Conservation (phyloP, 2,888 invertebrate genomes). For the Pilophorus perplexus region DNA sequence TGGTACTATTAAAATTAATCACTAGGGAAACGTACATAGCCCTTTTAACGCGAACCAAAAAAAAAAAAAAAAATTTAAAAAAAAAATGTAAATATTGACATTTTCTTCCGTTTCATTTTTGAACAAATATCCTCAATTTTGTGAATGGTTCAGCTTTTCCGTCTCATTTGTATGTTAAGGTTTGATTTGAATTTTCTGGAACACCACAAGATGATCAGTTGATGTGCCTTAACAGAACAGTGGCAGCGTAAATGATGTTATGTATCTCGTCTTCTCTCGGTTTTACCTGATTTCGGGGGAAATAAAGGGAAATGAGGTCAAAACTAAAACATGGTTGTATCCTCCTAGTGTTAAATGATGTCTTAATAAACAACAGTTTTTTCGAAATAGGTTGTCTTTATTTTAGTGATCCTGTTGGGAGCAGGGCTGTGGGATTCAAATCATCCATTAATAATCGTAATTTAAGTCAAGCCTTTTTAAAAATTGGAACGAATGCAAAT, state of each 20-base stretch:
- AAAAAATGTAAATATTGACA: no score
- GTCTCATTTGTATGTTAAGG: neutral
- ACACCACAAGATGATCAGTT: constrained; percentile 37
- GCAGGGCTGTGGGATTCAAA: no score
- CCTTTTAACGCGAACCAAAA: neutral
- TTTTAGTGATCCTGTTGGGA: no score
- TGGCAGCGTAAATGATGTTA: constrained; percentile 17
- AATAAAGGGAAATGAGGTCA: neutral
- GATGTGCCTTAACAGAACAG: constrained; percentile 29
- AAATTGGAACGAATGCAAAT: no score
- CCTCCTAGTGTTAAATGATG: constrained; percentile 28
- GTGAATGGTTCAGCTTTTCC: no score
- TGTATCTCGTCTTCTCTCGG: neutral
- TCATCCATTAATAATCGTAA: no score
- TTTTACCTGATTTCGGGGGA: neutral
- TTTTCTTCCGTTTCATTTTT: neutral
- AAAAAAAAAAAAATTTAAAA: neutral
- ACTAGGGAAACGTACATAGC: no score
- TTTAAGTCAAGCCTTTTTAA: no score
- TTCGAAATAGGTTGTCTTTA: neutral
- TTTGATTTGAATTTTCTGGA: neutral
- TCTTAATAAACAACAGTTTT: constrained; percentile 19
- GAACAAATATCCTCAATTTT: no score
- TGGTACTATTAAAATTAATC: no score
- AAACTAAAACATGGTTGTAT: constrained; percentile 29